Conservation (phyloP, 2,888 invertebrate species). For the Drosophila nr. perissopoda region DNA sequence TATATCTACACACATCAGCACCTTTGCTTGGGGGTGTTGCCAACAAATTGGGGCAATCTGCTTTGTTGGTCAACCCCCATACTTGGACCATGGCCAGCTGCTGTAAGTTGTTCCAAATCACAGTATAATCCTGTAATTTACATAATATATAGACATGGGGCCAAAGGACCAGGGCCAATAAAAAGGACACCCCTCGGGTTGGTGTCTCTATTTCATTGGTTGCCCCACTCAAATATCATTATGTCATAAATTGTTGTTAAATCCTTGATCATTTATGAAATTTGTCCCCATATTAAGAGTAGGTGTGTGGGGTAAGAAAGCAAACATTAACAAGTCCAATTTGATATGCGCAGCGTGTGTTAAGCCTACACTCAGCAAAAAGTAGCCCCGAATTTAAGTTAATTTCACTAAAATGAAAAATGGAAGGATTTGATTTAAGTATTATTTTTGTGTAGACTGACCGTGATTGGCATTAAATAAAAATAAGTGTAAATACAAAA, state of each 20-base stretch:
- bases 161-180: conserved; percentile 27
- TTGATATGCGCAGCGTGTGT: conserved; percentile 61
- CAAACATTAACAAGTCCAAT: conserved; percentile 25
- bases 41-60: conserved; percentile 43
- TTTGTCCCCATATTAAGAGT: conserved; percentile 52
- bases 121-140: conserved; percentile 79
- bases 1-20: conserved; percentile 40
- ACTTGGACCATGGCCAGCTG: conserved; percentile 58
- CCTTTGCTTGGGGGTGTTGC: conserved; percentile 27
- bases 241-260: conserved; percentile 78
- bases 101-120: conserved; percentile 73
- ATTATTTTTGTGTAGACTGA: not conserved
- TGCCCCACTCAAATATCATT: conserved; percentile 71
- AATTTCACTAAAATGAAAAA: not conserved
- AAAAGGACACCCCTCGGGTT: conserved; percentile 38
- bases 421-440: not conserved
- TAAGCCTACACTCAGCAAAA: conserved; percentile 21
- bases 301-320: not conserved
- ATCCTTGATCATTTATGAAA: conserved; percentile 82
- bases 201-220: conserved; percentile 42
- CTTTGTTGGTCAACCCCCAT: conserved; percentile 28
- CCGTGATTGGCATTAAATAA: not conserved
- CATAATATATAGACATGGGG: conserved; percentile 71
- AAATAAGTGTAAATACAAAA: not conserved
- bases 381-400: not conserved